Conservation (phyloP, 1,140 invertebrate genomes). For the Hyles vespertilio region DNA sequence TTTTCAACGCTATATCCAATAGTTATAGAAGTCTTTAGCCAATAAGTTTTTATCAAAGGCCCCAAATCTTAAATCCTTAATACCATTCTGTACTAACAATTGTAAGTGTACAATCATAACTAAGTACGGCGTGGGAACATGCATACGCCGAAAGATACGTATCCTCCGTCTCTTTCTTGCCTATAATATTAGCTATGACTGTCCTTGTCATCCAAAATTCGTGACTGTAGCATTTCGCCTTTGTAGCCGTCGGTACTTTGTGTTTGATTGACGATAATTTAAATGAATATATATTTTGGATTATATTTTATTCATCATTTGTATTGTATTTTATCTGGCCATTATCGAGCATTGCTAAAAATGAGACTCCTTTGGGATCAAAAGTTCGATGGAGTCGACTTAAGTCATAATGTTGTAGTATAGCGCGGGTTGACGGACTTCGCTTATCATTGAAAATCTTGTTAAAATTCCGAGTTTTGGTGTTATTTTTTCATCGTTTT, state of each 20-base stretch:
- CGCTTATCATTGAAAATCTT: too few species aligned
- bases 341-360: too few species aligned
- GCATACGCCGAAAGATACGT: conserved; percentile 29
- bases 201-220: conserved; percentile 43
- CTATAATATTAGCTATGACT: conserved; percentile 8
- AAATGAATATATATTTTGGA: conserved; percentile 27
- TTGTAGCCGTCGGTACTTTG: conserved; percentile 32
- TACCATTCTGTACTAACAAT: conserved; percentile 7
- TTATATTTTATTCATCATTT: not conserved
- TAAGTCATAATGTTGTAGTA: too few species aligned
- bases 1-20: too few species aligned
- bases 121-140: conserved; percentile 39
- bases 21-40: too few species aligned
- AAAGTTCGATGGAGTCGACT: too few species aligned
- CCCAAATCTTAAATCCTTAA: not conserved
- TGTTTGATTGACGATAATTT: conserved; percentile 27
- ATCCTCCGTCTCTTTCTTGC: conserved; percentile 22
- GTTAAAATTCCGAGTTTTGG: too few species aligned
- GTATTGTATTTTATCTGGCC: too few species aligned
- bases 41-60: not conserved
- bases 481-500: too few species aligned
- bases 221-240: conserved; percentile 50
- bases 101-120: conserved; percentile 10
- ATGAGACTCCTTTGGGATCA: too few species aligned
- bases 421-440: too few species aligned